A percentile compares a stretch with the other conserved stretches of the same genome.
Evolutionary conservation across 2,797 vertebrate species (phyloP).

Genomic region (Phoeniculus purpureus): DNA sequence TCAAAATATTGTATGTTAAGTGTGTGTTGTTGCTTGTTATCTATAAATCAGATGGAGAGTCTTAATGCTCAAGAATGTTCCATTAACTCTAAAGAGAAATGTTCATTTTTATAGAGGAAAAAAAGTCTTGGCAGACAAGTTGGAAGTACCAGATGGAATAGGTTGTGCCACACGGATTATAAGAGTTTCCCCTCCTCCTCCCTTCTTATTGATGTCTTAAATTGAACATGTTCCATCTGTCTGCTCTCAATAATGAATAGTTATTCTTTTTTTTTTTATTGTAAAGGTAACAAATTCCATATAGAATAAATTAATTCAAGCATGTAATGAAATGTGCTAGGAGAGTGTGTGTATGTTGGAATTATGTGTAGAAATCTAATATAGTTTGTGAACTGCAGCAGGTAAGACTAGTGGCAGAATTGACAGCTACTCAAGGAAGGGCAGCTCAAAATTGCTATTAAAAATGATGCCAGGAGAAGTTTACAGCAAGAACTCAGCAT

Average conservation of each 20-base stretch:
- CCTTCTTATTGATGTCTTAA: slow-evolving; percentile 81
- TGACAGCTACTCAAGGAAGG: slow-evolving; percentile 32
- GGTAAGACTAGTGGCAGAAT: slow-evolving; percentile 54
- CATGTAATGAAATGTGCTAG: slow-evolving; percentile 79
- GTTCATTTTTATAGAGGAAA: slow-evolving; percentile 80
- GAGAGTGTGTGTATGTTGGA: slow-evolving; percentile 40
- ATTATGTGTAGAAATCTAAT: slow-evolving; percentile 68
- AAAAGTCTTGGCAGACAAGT: slow-evolving; percentile 79
- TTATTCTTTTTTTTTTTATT: slow-evolving; percentile 75
- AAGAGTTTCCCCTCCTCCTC: slow-evolving; percentile 58
- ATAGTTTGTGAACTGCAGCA: slow-evolving; percentile 18
- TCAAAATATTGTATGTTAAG: slow-evolving; percentile 71
- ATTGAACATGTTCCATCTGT: slow-evolving; percentile 82
- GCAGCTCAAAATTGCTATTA: neutral
- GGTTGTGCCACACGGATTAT: slow-evolving; percentile 78
- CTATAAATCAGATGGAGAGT: slow-evolving; percentile 76
- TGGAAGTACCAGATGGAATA: slow-evolving; percentile 80
- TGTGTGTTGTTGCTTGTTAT: slow-evolving; percentile 74
- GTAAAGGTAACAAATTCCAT: slow-evolving; percentile 82
- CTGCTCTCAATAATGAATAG: slow-evolving; percentile 81
- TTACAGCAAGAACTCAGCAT: neutral
- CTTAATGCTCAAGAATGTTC: slow-evolving; percentile 77
- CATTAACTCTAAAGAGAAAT: slow-evolving; percentile 75
- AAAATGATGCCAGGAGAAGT: neutral
- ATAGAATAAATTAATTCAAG: slow-evolving; percentile 82